Base-by-base conservation (phyloP, 2,888 invertebrate genomes). In the Ectemnius cavifrons region DNA sequence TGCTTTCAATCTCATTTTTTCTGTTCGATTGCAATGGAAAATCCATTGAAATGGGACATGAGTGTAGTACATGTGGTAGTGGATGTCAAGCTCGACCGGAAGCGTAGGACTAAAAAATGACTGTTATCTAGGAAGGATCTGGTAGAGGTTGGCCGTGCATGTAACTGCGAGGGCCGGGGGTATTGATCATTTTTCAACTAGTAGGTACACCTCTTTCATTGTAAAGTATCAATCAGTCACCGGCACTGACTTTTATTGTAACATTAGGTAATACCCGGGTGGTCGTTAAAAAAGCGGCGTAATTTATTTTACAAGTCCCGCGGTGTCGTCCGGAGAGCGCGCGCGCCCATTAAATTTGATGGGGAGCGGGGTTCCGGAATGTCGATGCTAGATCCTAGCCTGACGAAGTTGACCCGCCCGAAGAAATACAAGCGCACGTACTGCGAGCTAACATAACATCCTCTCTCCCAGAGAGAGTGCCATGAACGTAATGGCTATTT, bases 221-320 rank as follows among this genome's bases (percentile, higher is more conserved):
- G 73, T 64, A 61, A 37, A 73, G 75, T 75, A 83, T 74, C 83
- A 74, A 83, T 83, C 82, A 79, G 83, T 83, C 83, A 81, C 78
- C 37, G 8, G 76, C 46, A n/a, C 45, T 37, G 77, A 83, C 75
- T 77, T 83, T 83, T 80, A 80, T 83, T 78, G 77, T 78, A 72
- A 80, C 75, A 67, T 71, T 79, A 75, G 67, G 72, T 63, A 63
- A 60, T 68, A 67, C 57, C 61, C 37, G 37, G 37, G 37, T 11
- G 71, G 65, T 58, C 67, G 70, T 63, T 63, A 67, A 64, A 71
- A 61, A 71, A 74, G 52, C 37, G 37, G 52, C 52, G 52, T 52
- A 52, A 52, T 52, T 52, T 52, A 52, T 52, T 52, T 52, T 52
- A 52, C 52, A 52, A 52, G 52, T 16, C 52, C 14, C 14, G 11